Base-by-base conservation (phyloP, 2,797 vertebrate genomes). In the Rousettus madagascariensis region DNA sequence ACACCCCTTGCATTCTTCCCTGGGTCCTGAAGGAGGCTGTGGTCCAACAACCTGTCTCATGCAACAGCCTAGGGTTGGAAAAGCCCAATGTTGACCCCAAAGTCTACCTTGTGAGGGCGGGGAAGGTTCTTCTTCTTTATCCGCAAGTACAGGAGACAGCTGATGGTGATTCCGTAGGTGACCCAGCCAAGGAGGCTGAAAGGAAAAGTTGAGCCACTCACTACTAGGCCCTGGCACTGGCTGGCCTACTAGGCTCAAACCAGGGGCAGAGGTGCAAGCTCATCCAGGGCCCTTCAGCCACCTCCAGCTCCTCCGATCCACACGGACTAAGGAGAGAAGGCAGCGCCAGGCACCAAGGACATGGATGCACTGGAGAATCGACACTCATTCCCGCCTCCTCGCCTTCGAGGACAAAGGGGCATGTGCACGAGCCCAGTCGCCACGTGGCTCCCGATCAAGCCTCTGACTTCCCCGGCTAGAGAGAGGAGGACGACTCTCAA, bases 41-140 rank as follows among this genome's bases (percentile, higher is more conserved):
- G 43, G 13, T 12, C 46, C 85, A 80, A 38, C 5, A 0, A 49
- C 16, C 59, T 30, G 19, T 33, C 3, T 86, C 55, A 15, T 33
- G 17, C 28, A 53, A 41, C 6, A 90, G 24, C 26, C 16, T 6
- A 22, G 26, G 63, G 30, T 78, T 22, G 19, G 9, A 95, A 82
- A 82, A 57, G 43, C 28, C 74, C 63, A 53, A 3, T 20, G 11
- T 46, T 8, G 33, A 16, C n/a, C 69, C 66, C 71, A n/a, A 66
- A 59, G 92, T 98, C 98, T 83, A 99, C 99, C 98, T 97, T 99
- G 97, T 99, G 99, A 4, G 99, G 97, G 65, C 98, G 97, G 55
- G 98, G 99, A 77, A 99, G 98, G 49, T 99, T 98, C 16, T 98
- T 99, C 98, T 99, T 99, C 98, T 99, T 99, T 83, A 99, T 99